Percentiles rank a stretch among this genome's conserved stretches.
These are phyloP conservation scores for Ceratosolen fusciceps DNA, from an alignment of 1,140 invertebrate species.

Conservation along the genomic window DNA sequence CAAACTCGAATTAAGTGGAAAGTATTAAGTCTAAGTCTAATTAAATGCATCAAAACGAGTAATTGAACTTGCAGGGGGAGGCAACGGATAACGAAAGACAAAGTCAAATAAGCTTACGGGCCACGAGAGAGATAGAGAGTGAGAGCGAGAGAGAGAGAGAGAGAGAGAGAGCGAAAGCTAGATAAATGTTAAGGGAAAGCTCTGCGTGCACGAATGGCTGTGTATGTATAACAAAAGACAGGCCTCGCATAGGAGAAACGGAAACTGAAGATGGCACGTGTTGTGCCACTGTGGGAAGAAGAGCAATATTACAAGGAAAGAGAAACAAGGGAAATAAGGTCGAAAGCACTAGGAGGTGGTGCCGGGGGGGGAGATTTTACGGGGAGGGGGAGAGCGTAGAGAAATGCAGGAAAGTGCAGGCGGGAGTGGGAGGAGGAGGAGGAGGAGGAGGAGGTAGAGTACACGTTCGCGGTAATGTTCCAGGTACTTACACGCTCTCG, in stretches of 20 bases:
- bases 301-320: constrained; percentile 14
- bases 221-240: neutral
- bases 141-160: neutral
- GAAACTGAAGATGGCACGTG: constrained; percentile 35
- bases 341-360: neutral
- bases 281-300: constrained; percentile 1
- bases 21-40: neutral
- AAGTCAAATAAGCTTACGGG: neutral
- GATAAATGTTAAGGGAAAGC: neutral
- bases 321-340: constrained; percentile 27
- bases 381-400: neutral
- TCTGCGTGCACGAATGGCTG: neutral
- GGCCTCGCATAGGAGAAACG: neutral
- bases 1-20: neutral
- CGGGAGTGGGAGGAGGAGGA: neutral
- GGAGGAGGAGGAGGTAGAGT: neutral
- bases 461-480: constrained; percentile 25
- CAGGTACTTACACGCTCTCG: constrained; percentile 25
- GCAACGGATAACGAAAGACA: neutral
- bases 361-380: neutral
- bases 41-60: constrained; percentile 31
- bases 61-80: neutral
- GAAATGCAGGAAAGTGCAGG: neutral
- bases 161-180: neutral
- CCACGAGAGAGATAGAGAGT: neutral